A percentile compares a stretch with the other conserved stretches of the same genome.
Evolutionary conservation across 2,888 invertebrate species (phyloP).

Genomic region (Hoplodrina blanda): DNA sequence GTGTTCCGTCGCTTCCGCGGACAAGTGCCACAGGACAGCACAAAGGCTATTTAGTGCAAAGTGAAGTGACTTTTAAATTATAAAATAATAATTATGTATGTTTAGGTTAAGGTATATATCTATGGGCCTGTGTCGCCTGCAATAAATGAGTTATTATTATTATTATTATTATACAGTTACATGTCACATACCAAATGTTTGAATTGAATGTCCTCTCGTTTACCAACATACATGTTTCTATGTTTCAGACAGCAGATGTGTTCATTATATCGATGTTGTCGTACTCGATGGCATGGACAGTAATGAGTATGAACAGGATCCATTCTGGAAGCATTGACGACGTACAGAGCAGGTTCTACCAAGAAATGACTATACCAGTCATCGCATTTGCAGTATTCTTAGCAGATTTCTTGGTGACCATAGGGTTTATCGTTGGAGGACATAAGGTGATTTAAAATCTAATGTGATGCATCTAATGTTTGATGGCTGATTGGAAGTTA

Average conservation of each 20-base stretch:
- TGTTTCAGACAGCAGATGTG: slow-evolving; percentile 20
- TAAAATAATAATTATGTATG: too few species aligned
- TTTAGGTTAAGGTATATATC: too few species aligned
- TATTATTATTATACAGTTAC: too few species aligned
- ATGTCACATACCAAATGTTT: too few species aligned
- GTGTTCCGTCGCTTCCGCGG: too few species aligned
- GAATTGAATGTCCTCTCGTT: too few species aligned
- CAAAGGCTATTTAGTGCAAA: too few species aligned
- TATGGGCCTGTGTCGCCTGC: too few species aligned
- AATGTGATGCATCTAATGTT: background rate
- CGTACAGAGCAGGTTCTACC: background rate
- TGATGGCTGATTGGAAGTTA: too few species aligned
- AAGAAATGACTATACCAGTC: background rate
- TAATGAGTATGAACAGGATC: background rate
- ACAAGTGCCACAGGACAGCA: too few species aligned
- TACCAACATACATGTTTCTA: background rate
- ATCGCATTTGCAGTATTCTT: slow-evolving; percentile 1
- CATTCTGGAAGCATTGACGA: background rate
- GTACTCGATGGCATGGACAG: background rate
- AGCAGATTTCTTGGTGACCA: slow-evolving; percentile 22
- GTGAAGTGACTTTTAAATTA: too few species aligned
- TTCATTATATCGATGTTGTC: background rate
- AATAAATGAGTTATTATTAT: too few species aligned
- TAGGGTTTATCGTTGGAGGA: slow-evolving; percentile 33
- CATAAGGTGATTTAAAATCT: slow-evolving; percentile 17